These are phyloP conservation scores for Achatina immaculata DNA, from an alignment of 1,140 invertebrate genomes.

Conservation along the genomic window DNA sequence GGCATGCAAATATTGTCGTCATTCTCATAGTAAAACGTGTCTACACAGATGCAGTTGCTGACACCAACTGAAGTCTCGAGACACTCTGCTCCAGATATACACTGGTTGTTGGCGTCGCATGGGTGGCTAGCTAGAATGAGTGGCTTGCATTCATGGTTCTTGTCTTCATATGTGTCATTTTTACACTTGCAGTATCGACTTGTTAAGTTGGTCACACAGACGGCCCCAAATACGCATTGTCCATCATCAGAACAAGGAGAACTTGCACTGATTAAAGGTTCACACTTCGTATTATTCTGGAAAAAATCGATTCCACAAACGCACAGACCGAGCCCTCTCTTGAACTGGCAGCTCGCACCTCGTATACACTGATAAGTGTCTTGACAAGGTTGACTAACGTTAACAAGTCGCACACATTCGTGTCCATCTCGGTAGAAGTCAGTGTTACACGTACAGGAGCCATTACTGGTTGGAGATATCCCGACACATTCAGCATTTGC, in stretches of 20 bases:
- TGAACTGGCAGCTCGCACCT: conserved; percentile 15
- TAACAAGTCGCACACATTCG: conserved; percentile 23
- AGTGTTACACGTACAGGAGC: conserved; percentile 34
- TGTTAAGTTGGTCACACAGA: conserved; percentile 24
- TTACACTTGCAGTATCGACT: conserved; percentile 32
- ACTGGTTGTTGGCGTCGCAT: conserved; percentile 14
- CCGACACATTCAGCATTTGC: conserved; percentile 32
- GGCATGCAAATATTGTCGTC: conserved; percentile 14
- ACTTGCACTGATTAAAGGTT: conserved; percentile 29
- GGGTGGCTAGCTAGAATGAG: conserved; percentile 1
- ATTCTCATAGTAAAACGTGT: conserved; percentile 18
- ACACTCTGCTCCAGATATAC: conserved; percentile 16
- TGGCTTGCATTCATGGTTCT: background rate
- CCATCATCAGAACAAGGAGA: conserved; percentile 34
- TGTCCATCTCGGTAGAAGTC: conserved; percentile 34
- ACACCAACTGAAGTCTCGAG: background rate
- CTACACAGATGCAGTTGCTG: conserved; percentile 19
- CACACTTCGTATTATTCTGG: conserved; percentile 9
- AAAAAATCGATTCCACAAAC: conserved; percentile 29
- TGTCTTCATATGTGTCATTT: conserved; percentile 29
- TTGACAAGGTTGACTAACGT: conserved; percentile 1
- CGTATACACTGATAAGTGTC: conserved; percentile 36
- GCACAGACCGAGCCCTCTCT: background rate
- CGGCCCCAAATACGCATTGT: conserved; percentile 37
- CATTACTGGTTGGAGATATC: conserved; percentile 27